phyloP scores from a whole-genome alignment of 1,140 invertebrate genomes.

The Wiebesia pumilae region DNA sequence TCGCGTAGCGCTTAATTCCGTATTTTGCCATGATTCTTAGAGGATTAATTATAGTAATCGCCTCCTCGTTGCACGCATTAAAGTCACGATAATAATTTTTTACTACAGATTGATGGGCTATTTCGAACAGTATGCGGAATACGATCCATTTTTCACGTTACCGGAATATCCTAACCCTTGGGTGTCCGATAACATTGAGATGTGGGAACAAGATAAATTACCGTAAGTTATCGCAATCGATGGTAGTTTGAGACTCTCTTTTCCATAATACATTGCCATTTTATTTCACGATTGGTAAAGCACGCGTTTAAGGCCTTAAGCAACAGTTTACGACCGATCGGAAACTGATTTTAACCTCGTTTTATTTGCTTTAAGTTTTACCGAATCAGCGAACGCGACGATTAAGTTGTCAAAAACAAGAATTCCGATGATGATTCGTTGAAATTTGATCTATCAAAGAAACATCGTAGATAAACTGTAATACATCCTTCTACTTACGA shows the following conservation, averaged over 20 bases:
- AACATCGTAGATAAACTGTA: no score
- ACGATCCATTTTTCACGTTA: constrained; percentile 92
- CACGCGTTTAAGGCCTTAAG: no score
- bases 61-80: neutral
- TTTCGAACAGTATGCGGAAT: constrained; percentile 97
- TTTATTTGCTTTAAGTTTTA: neutral
- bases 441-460: no score
- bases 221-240: constrained; percentile 78
- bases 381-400: no score
- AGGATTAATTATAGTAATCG: no score
- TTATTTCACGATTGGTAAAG: neutral
- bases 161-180: constrained; percentile 97
- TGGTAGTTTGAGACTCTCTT: neutral
- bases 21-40: no score
- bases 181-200: constrained; percentile 95
- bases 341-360: neutral
- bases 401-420: neutral
- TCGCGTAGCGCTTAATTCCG: no score
- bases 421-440: no score
- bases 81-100: constrained; percentile 6
- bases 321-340: neutral
- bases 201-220: constrained; percentile 95
- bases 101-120: constrained; percentile 88
- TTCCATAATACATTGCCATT: neutral
- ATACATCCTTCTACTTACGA: no score